Conservation (phyloP, 1,140 invertebrate species). For the Helicoverpa armigera region DNA sequence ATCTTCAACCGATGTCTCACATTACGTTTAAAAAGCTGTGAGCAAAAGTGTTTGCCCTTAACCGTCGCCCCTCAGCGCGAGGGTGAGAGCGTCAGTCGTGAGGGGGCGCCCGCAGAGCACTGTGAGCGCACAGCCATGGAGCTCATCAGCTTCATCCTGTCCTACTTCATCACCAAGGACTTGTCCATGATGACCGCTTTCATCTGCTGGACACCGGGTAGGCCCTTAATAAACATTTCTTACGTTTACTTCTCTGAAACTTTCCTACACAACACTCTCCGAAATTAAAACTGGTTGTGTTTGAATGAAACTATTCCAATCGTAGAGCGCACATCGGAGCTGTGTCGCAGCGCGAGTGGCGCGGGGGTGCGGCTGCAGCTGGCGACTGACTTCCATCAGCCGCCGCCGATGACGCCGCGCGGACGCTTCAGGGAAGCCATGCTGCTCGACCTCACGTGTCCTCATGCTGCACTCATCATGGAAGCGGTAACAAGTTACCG, state of each 20-base stretch:
- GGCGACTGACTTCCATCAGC: neutral
- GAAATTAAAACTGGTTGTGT: no score
- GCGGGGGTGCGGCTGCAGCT: conserved; percentile 47
- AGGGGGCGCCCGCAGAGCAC: neutral
- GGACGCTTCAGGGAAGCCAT: conserved; percentile 69
- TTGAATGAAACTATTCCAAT: neutral
- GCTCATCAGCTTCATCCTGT: conserved; percentile 60
- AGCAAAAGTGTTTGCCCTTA: neutral
- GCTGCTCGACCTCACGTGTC: conserved; percentile 67
- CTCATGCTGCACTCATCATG: conserved; percentile 54
- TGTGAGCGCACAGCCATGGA: conserved; percentile 58
- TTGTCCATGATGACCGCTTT: conserved; percentile 68
- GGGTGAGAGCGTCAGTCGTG: neutral
- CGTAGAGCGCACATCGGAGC: conserved; percentile 5
- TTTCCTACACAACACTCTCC: no score
- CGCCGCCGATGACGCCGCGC: conserved; percentile 58
- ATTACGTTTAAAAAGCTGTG: no score
- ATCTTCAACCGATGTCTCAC: no score
- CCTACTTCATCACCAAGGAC: conserved; percentile 70
- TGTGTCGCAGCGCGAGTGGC: neutral
- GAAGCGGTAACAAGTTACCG: neutral
- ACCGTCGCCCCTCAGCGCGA: neutral
- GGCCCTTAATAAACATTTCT: no score
- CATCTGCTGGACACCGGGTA: conserved; percentile 73
- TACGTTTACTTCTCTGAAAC: no score